These are phyloP conservation scores for Clunio marinus DNA, from an alignment of 2,888 invertebrate species.

Conservation along the genomic window DNA sequence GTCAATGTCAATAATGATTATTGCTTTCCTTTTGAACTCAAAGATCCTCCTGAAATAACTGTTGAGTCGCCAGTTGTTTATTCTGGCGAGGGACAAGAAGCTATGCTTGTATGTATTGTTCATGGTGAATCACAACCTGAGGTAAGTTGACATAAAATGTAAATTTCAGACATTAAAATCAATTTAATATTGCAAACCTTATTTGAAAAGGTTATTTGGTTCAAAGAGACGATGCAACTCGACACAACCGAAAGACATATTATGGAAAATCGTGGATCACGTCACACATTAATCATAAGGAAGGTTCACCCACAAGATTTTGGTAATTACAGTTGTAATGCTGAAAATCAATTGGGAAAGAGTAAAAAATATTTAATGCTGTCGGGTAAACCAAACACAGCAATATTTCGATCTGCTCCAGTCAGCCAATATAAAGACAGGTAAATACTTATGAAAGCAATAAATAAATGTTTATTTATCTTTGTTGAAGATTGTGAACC, in stretches of 20 bases:
- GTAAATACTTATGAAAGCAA: no score
- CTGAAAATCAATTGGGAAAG: constrained; percentile 65
- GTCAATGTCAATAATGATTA: no score
- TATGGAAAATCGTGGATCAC: constrained; percentile 62
- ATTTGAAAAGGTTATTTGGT: constrained; percentile 68
- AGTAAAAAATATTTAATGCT: constrained; percentile 61
- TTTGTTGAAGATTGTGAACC: no score
- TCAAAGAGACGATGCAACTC: constrained; percentile 63
- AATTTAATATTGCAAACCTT: constrained; percentile 49
- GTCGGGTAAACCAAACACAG: constrained; percentile 63
- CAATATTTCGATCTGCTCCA: constrained; percentile 60
- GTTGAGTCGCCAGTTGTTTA: constrained; percentile 60
- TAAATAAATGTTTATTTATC: no score
- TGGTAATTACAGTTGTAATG: constrained; percentile 67
- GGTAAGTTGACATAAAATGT: constrained; percentile 50
- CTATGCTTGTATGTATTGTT: constrained; percentile 64
- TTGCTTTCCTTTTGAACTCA: background rate
- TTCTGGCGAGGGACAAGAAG: constrained; percentile 64
- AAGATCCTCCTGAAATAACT: constrained; percentile 37
- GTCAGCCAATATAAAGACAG: constrained; percentile 56
- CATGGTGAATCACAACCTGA: constrained; percentile 64
- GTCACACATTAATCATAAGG: constrained; percentile 63
- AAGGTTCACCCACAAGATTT: constrained; percentile 65
- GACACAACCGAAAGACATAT: constrained; percentile 63
- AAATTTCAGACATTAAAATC: constrained; percentile 22